Base-by-base conservation (phyloP, 2,113 vertebrate species). In the Tychaedon coryphoeus region DNA sequence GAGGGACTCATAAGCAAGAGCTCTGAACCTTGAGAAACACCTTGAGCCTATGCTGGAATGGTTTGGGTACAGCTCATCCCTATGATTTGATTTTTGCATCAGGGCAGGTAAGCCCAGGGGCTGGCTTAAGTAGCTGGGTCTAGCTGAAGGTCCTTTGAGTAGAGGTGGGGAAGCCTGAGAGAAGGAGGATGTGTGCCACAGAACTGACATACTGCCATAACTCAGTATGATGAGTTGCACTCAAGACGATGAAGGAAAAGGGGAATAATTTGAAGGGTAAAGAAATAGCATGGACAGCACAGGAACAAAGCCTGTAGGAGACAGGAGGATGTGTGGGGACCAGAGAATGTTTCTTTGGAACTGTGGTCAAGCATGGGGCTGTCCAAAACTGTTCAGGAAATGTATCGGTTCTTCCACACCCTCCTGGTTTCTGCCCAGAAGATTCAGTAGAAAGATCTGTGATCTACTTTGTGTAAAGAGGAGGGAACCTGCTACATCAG, bases 1-100 rank as follows among this genome's bases (percentile, higher is more conserved):
- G 38, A 82, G 22, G 11, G 12, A n/a, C 22, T 57, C 22, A 48
- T 12, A 25, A 61, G 19, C 14, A 60, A 54, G 53, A 53, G 28
- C 31, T 45, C 67, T 53, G 58, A 61, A 36, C 10, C 24, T 34
- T n/a, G n/a, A 70, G 33, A 64, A 42, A 69, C 15, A 17, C 45
- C 19, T 86, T 26, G 42, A 71, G 34, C 28, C 40, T 40, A 1
- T 0, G 0, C 28, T 61, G 60, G n/a, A 56, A 42, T 31, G 17
- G 19, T 51, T 75, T 83, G 38, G 28, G 26, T 65, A 26, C n/a
- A 70, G 23, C 61, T 73, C 16, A n/a, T 70, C 9, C 62, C 31
- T 18, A 2, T 16, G 25, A 33, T 28, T 24, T 58, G 48, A 61
- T 34, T 26, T 64, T 81, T 62, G 38, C 51, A 33, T 48, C 17